Percentiles rank a stretch among this genome's conserved stretches.
These are phyloP conservation scores for Zonotrichia leucophrys DNA, from an alignment of 2,113 vertebrate species.

Conservation along the genomic window DNA sequence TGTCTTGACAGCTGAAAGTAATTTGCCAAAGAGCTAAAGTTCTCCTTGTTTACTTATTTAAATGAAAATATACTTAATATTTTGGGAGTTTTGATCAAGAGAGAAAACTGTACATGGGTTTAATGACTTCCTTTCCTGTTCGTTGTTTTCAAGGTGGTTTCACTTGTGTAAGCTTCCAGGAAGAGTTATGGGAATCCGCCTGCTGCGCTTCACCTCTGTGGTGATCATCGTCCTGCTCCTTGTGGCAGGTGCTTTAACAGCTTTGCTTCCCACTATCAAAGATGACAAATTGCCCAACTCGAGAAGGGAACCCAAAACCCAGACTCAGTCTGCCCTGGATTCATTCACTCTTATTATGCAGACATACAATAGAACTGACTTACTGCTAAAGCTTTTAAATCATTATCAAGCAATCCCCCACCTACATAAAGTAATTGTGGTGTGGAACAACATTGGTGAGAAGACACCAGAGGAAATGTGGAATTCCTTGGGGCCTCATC, in stretches of 20 bases:
- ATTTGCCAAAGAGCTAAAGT: neutral
- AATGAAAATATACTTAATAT: neutral
- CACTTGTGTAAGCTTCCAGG: slow-evolving; percentile 76
- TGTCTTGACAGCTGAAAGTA: neutral
- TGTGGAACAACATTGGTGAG: slow-evolving; percentile 92
- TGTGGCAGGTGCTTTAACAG: slow-evolving; percentile 78
- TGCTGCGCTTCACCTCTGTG: slow-evolving; percentile 71
- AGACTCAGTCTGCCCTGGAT: slow-evolving; percentile 62
- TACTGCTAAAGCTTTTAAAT: slow-evolving; percentile 90
- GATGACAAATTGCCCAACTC: slow-evolving; percentile 75
- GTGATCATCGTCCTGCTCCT: slow-evolving; percentile 76
- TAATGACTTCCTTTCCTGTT: neutral
- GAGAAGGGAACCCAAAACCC: slow-evolving; percentile 63
- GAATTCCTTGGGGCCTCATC: slow-evolving; percentile 89
- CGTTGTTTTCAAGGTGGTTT: slow-evolving; percentile 62
- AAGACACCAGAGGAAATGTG: slow-evolving; percentile 84
- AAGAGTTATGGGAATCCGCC: slow-evolving; percentile 73
- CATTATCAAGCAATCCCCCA: slow-evolving; percentile 91
- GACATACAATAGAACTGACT: slow-evolving; percentile 90
- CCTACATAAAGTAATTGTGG: slow-evolving; percentile 85
- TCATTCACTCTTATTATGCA: slow-evolving; percentile 91
- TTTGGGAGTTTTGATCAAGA: neutral
- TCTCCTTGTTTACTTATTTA: neutral
- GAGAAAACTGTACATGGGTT: neutral
- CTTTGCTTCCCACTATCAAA: slow-evolving; percentile 77